Evolutionary conservation across 2,888 invertebrate genomes (phyloP), one percentile per base, ranked within the genome.

Genomic region (Argyresthia albistria): DNA sequence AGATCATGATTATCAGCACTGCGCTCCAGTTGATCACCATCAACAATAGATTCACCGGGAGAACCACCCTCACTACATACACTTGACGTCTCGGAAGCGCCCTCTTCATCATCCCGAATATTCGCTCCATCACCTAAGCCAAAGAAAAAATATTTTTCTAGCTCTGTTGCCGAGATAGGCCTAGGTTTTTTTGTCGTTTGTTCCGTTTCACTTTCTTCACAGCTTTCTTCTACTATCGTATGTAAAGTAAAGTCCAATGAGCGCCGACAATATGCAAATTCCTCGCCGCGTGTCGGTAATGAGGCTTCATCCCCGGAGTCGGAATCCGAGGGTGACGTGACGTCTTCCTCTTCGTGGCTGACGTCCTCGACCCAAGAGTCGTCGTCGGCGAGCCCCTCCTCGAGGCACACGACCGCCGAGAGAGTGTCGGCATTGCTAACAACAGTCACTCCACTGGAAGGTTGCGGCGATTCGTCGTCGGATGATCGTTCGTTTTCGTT

Each of bases 141-240:
- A 64, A 94, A 96, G 80, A 95, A 95, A 86, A 95, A 96, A 73
- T 97, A 97, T 75, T 95, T 96, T 73, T 97, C 97, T 58, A 97
- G 78, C 67, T 96, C 95, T 0, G 96, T 95, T 0, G 94, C 92
- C 1, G 94, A 94, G 54, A 91, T 89, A 39, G 93, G 92, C 53
- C 93, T 88, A 59, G 89, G 89, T 76, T 91, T 90, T 81, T 87
- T 89, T 67, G 76, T 75, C 60, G 83, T 73, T 46, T 91, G 92
- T 65, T 95, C 95, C 56, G 93, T 90, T 77, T 95, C 95, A 76
- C 96, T 96, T 77, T 97, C 97, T 82, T 97, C 97, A 75, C 97
- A 97, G 66, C 96, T 96, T 80, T 97, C 97, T 82, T 97, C 97
- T 35, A 96, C 93, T 61, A 97, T 97, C 0, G 97, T 97, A 70